Evolutionary conservation across 2,888 invertebrate genomes (phyloP).

Genomic region (Clivina fossor): DNA sequence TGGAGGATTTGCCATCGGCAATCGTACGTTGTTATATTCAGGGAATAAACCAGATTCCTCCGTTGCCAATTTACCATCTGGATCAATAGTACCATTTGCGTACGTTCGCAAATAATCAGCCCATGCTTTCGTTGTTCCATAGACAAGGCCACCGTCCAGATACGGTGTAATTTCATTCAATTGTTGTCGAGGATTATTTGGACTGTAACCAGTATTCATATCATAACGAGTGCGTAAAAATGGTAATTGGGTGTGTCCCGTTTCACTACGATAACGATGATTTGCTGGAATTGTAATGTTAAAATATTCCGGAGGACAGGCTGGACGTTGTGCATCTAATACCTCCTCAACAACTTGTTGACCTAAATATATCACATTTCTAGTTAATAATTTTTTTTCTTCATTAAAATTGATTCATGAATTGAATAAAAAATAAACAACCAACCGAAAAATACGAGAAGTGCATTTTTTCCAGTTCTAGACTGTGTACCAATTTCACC

Average conservation of each 20-base stretch:
- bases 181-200: slow-evolving; percentile 64
- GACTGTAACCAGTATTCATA: slow-evolving; percentile 57
- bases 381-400: too few relatives aligned
- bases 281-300: slow-evolving; percentile 57
- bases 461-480: slow-evolving; percentile 57
- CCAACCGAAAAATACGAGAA: slow-evolving; percentile 62
- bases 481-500: slow-evolving; percentile 52
- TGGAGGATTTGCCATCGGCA: slow-evolving; percentile 63
- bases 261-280: slow-evolving; percentile 49
- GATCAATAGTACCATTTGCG: slow-evolving; percentile 54
- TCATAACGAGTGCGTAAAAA: slow-evolving; percentile 59
- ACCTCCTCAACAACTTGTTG: slow-evolving; percentile 66
- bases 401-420: not conserved
- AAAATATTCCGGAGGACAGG: slow-evolving; percentile 63
- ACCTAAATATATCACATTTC: slow-evolving; percentile 52
- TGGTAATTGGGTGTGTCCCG: slow-evolving; percentile 54
- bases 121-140: slow-evolving; percentile 62
- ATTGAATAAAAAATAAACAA: slow-evolving; percentile 2
- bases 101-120: slow-evolving; percentile 57
- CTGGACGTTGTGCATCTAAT: slow-evolving; percentile 61
- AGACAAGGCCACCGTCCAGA: slow-evolving; percentile 63
- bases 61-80: slow-evolving; percentile 53
- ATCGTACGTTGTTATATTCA: slow-evolving; percentile 54
- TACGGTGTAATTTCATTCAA: slow-evolving; percentile 64
- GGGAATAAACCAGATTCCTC: slow-evolving; percentile 56